Evolutionary conservation across 2,888 invertebrate genomes (phyloP).

Genomic region (Tipula confusa): DNA sequence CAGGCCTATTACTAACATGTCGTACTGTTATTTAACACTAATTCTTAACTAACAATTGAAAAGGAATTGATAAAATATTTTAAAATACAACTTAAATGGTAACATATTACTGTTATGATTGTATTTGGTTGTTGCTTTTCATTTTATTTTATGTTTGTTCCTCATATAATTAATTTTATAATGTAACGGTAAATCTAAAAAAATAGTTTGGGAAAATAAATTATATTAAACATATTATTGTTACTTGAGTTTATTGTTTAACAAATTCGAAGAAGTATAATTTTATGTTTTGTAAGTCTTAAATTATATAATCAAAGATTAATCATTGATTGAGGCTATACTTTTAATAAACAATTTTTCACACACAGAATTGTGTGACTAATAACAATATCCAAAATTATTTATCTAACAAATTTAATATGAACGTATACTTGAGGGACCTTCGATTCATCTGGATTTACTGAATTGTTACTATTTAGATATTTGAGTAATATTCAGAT

Average conservation of each 20-base stretch:
- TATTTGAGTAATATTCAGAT: too few species aligned
- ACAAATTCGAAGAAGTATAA: not conserved
- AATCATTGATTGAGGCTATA: not conserved
- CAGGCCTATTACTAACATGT: not conserved
- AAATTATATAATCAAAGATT: not conserved
- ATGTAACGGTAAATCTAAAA: not conserved
- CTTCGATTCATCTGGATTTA: too few species aligned
- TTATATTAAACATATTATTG: too few species aligned
- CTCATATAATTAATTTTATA: not conserved
- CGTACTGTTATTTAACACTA: not conserved
- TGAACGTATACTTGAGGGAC: too few species aligned
- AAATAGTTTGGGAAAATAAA: not conserved
- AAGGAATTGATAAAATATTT: not conserved
- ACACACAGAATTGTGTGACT: not conserved
- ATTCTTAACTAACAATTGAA: not conserved
- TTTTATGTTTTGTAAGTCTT: not conserved
- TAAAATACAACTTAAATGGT: not conserved
- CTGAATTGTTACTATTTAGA: too few species aligned
- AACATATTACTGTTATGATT: not conserved
- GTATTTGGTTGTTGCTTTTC: not conserved
- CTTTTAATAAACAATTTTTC: not conserved
- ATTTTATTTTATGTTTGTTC: not conserved
- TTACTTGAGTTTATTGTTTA: not conserved
- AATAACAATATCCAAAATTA: too few species aligned
- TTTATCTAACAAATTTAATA: too few species aligned